These are phyloP conservation scores for Poeciliopsis presidionis DNA, from an alignment of 2,797 vertebrate species.

Conservation along the genomic window DNA sequence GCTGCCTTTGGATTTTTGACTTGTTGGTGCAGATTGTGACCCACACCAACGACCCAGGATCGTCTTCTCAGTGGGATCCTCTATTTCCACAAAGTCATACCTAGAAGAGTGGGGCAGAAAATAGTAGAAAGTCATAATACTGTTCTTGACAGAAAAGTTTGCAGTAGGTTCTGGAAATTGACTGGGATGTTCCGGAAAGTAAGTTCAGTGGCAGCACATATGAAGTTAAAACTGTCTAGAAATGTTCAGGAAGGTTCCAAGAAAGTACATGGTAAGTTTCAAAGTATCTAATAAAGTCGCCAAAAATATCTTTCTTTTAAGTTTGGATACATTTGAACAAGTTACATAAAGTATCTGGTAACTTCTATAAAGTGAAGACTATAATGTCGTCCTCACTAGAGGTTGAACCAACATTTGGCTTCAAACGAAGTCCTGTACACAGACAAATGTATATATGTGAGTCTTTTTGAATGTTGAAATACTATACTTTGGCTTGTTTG, in stretches of 20 bases:
- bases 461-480: neutral
- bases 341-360: neutral
- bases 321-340: neutral
- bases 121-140: neutral
- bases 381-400: neutral
- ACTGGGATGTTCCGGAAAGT: neutral
- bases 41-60: conserved; percentile 96
- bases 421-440: too few relatives aligned
- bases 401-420: too few relatives aligned
- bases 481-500: neutral
- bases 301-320: neutral
- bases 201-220: neutral
- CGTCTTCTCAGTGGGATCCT: conserved; percentile 88
- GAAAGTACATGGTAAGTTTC: neutral
- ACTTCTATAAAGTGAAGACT: neutral
- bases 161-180: neutral
- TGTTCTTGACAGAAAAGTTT: neutral
- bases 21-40: conserved; percentile 83
- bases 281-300: neutral
- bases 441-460: neutral
- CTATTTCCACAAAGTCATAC: conserved; percentile 97
- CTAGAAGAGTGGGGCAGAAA: conserved; percentile 62
- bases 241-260: neutral
- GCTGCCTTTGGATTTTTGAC: conserved; percentile 90
- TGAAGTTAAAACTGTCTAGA: neutral